Evolutionary conservation across 2,888 invertebrate species (phyloP).

Genomic region (Coleophora flavipennella): DNA sequence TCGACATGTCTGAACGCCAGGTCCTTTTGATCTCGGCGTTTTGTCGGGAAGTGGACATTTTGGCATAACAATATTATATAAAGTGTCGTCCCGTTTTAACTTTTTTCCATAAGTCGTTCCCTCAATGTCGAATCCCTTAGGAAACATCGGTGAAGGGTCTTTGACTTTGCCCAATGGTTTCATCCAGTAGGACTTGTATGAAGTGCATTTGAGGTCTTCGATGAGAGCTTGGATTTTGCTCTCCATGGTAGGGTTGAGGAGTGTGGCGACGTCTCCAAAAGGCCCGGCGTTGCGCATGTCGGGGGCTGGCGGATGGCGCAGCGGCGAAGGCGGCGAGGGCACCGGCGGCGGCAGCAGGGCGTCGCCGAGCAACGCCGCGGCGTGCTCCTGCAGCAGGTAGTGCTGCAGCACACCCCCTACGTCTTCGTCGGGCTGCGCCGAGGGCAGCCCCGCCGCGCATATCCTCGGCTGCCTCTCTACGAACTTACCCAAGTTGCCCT

Average conservation of each 20-base stretch:
- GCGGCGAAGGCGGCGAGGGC: slow-evolving; percentile 34
- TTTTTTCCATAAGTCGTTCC: slow-evolving; percentile 47
- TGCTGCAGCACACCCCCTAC: slow-evolving; percentile 37
- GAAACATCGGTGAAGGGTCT: slow-evolving; percentile 52
- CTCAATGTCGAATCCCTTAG: slow-evolving; percentile 39
- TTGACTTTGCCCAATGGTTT: slow-evolving; percentile 32
- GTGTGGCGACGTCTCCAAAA: slow-evolving; percentile 26
- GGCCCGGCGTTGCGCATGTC: slow-evolving; percentile 42
- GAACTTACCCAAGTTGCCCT: slow-evolving; percentile 50
- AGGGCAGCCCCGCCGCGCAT: slow-evolving; percentile 51
- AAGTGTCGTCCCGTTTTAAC: slow-evolving; percentile 28
- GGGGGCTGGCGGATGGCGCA: slow-evolving; percentile 34
- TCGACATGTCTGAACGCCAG: slow-evolving; percentile 35
- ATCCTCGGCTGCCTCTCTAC: slow-evolving; percentile 46
- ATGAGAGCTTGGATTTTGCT: slow-evolving; percentile 48
- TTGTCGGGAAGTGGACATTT: slow-evolving; percentile 40
- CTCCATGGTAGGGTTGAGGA: slow-evolving; percentile 42
- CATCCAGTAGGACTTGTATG: slow-evolving; percentile 53
- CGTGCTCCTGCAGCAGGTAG: slow-evolving; percentile 51
- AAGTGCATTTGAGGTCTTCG: slow-evolving; percentile 46
- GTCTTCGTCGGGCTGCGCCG: slow-evolving; percentile 36
- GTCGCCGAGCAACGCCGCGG: slow-evolving; percentile 46
- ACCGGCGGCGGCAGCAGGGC: slow-evolving; percentile 40
- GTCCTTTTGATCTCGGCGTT: slow-evolving; percentile 29
- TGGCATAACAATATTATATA: slow-evolving; percentile 56